A percentile compares a stretch with the other conserved stretches of the same genome.
These are phyloP conservation scores for Drosophila rhopaloa DNA, from an alignment of 1,140 invertebrate species.

Conservation along the genomic window DNA sequence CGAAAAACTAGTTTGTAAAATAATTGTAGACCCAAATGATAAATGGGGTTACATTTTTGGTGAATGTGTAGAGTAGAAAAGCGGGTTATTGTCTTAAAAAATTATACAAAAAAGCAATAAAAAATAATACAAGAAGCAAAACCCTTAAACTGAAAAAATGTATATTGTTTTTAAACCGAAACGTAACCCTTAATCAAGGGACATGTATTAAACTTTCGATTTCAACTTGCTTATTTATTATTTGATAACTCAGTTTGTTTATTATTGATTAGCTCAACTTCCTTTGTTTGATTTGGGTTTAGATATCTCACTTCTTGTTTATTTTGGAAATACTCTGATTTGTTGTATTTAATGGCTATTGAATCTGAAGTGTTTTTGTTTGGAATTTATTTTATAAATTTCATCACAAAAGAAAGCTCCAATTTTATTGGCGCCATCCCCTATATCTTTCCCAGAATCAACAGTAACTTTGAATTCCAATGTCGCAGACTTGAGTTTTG, in stretches of 20 bases:
- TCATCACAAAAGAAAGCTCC: not conserved
- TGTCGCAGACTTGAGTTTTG: slow-evolving; percentile 3
- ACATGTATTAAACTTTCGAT: not conserved
- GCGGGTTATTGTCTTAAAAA: not conserved
- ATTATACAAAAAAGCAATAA: too few relatives aligned
- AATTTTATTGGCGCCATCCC: not conserved
- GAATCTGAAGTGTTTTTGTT: too few relatives aligned
- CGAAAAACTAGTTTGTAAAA: slow-evolving; percentile 33
- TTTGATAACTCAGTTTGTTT: slow-evolving; percentile 11
- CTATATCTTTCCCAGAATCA: not conserved
- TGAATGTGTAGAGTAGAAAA: slow-evolving; percentile 5
- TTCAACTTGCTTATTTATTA: slow-evolving; percentile 5
- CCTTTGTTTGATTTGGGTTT: not conserved
- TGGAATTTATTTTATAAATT: not conserved
- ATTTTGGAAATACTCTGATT: not conserved
- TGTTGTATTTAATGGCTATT: too few relatives aligned
- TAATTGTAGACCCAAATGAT: slow-evolving; percentile 29
- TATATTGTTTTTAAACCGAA: not conserved
- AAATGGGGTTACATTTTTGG: slow-evolving; percentile 16
- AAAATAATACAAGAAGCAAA: not conserved
- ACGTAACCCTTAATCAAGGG: not conserved
- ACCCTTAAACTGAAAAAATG: not conserved
- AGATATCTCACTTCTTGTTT: not conserved
- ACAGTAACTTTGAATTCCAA: not conserved
- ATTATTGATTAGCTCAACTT: not conserved